Percentiles rank a stretch among this genome's conserved stretches.
Conservation (phyloP, 2,797 vertebrate species). For the Sphaeramia orbicularis region DNA sequence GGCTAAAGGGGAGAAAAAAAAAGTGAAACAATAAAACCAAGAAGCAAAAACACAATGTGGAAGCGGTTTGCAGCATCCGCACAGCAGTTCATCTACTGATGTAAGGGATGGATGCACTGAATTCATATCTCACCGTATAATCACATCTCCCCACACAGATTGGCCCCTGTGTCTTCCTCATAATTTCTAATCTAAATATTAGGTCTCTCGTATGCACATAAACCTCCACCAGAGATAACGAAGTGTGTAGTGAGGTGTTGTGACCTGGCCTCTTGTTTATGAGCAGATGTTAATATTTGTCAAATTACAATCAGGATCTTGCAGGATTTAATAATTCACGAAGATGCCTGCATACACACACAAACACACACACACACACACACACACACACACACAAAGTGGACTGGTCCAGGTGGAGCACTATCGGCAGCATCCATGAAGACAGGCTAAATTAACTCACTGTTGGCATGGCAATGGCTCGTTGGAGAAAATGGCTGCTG, state of each 20-base stretch:
- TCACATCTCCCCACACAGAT: constrained; percentile 58
- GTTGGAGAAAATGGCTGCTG: constrained; percentile 66
- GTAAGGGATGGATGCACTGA: constrained; percentile 49
- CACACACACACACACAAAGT: constrained; percentile 20
- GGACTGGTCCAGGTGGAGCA: constrained; percentile 46
- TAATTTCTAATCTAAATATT: constrained; percentile 70
- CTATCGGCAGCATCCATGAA: constrained; percentile 26
- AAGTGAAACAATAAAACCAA: neutral
- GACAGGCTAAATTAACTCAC: constrained; percentile 58
- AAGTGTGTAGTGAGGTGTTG: constrained; percentile 36
- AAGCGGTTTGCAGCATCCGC: constrained; percentile 21
- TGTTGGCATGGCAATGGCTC: constrained; percentile 71
- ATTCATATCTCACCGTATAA: constrained; percentile 65
- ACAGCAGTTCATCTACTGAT: constrained; percentile 52
- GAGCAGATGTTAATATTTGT: constrained; percentile 76
- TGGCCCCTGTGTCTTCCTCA: constrained; percentile 46
- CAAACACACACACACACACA: constrained; percentile 12
- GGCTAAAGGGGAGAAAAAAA: neutral
- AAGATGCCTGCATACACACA: constrained; percentile 3
- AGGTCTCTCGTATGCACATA: constrained; percentile 33
- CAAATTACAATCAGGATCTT: constrained; percentile 64
- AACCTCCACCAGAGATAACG: constrained; percentile 43
- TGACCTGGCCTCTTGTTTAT: constrained; percentile 69
- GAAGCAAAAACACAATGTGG: constrained; percentile 10
- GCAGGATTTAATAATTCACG: constrained; percentile 57